Conservation (phyloP, 2,888 invertebrate species). For the Lymantria dispar region DNA sequence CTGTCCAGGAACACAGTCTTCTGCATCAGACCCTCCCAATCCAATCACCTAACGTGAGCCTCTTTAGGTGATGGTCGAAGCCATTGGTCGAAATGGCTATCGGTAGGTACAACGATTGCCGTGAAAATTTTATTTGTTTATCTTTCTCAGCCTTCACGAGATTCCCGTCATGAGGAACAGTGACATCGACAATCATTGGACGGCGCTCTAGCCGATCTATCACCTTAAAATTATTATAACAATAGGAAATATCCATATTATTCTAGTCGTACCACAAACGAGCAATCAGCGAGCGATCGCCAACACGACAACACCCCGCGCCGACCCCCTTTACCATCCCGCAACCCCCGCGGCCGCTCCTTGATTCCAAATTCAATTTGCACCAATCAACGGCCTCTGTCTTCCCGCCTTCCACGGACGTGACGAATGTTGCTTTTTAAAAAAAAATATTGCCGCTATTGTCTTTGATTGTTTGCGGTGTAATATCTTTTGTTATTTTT, state of each 20-base stretch:
- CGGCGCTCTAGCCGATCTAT: too few species aligned
- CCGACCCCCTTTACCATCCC: slow-evolving; percentile 25
- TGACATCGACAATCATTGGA: too few species aligned
- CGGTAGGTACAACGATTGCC: too few species aligned
- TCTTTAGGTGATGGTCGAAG: too few species aligned
- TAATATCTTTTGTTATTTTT: slow-evolving; percentile 30
- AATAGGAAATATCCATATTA: slow-evolving; percentile 44
- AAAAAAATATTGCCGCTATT: slow-evolving; percentile 26
- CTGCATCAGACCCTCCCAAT: too few species aligned
- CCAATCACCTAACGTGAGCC: too few species aligned
- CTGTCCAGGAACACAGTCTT: too few species aligned
- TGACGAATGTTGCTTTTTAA: slow-evolving; percentile 47
- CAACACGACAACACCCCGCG: slow-evolving; percentile 76
- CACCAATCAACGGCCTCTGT: slow-evolving; percentile 80
- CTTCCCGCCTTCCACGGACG: slow-evolving; percentile 78
- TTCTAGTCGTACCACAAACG: slow-evolving; percentile 70
- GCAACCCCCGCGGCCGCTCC: slow-evolving; percentile 41
- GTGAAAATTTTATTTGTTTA: too few species aligned
- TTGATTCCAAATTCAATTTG: slow-evolving; percentile 82
- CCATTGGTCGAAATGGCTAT: too few species aligned
- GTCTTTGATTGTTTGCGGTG: slow-evolving; percentile 36
- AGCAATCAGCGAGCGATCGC: slow-evolving; percentile 82
- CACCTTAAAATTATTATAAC: slow-evolving; percentile 9
- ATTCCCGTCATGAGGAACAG: too few species aligned
- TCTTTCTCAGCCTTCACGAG: too few species aligned